Evolutionary conservation across 2,113 vertebrate genomes (phyloP).

Genomic region (Nesoenas mayeri): DNA sequence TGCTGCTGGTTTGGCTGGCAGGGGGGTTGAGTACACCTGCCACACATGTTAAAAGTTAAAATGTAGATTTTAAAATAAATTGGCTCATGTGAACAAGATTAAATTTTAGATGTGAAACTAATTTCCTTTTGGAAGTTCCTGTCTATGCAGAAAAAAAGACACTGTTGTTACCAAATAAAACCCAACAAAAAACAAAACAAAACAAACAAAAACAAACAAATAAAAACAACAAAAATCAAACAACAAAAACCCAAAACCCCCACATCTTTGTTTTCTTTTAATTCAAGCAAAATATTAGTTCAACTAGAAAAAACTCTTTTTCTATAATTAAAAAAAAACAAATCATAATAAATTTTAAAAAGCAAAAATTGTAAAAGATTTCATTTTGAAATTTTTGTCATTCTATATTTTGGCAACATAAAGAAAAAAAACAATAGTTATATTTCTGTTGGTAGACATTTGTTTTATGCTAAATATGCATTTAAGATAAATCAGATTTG

Average conservation of each 20-base stretch:
- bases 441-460: background rate
- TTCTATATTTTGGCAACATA: background rate
- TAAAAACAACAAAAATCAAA: too few species aligned
- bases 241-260: too few species aligned
- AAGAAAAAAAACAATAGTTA: background rate
- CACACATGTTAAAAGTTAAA: background rate
- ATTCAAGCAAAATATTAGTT: background rate
- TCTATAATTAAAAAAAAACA: background rate
- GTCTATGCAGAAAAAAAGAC: background rate
- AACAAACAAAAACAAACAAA: too few species aligned
- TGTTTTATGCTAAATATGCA: background rate
- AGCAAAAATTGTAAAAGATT: background rate
- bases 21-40: too few species aligned
- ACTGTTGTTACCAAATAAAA: background rate
- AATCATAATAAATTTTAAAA: background rate
- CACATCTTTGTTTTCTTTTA: background rate
- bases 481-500: background rate
- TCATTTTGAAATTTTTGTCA: background rate
- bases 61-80: background rate
- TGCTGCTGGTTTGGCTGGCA: too few species aligned
- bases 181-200: background rate
- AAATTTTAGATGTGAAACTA: background rate
- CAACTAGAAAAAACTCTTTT: background rate
- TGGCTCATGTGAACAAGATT: background rate
- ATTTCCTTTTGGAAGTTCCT: background rate